Percentiles rank a stretch among this genome's conserved stretches.
Conservation (phyloP, 2,113 vertebrate genomes). For the Rhynchopsitta pachyrhyncha region DNA sequence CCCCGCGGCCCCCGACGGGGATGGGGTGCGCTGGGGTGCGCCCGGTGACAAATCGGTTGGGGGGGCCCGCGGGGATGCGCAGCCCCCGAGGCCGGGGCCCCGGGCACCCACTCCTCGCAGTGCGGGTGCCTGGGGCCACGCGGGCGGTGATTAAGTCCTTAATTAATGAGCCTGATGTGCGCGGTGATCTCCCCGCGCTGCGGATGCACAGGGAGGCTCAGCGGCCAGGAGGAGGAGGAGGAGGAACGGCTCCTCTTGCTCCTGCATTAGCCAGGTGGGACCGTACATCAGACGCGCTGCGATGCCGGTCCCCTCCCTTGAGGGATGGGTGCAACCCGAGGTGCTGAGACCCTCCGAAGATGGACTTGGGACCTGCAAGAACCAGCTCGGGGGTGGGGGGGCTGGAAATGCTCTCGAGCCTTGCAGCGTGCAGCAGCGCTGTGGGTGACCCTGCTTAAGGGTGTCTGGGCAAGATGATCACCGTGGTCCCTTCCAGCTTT, state of each 20-base stretch:
- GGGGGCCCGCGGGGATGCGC: accelerated
- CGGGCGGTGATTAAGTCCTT: accelerated
- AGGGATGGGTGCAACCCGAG: accelerated
- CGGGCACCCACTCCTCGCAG: accelerated
- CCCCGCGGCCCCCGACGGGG: not conserved
- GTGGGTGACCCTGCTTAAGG: not conserved
- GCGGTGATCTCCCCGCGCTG: accelerated
- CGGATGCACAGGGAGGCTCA: not conserved
- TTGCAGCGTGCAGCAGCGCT: not conserved
- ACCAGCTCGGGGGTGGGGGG: accelerated
- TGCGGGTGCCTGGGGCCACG: not conserved
- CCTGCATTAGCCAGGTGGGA: accelerated
- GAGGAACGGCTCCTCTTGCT: not conserved
- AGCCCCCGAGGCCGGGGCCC: accelerated
- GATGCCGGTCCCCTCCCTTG: accelerated
- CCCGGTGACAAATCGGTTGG: accelerated
- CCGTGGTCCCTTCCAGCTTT: not conserved
- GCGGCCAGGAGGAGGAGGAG: not conserved
- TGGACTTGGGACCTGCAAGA: not conserved
- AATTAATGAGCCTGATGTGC: too few species aligned
- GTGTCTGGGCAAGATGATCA: not conserved
- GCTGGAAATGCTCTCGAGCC: not conserved
- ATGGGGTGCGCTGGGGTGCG: accelerated
- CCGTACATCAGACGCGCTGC: not conserved
- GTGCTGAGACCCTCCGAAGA: accelerated